These are phyloP conservation scores for Machimus rusticus DNA, from an alignment of 2,888 invertebrate genomes.

Conservation along the genomic window DNA sequence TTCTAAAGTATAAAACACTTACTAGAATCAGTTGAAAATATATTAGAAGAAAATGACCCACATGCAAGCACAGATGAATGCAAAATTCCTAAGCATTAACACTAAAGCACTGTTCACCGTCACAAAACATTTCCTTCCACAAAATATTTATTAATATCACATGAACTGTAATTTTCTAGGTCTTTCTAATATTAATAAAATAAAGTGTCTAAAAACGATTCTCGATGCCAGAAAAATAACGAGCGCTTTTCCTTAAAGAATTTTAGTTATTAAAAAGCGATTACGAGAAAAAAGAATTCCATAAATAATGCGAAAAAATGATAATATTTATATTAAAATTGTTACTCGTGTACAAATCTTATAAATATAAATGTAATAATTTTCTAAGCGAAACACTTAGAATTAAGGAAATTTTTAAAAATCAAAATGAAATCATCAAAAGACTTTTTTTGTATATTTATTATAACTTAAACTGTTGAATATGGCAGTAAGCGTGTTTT, in stretches of 20 bases:
- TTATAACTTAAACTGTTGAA: background rate
- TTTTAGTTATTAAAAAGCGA: background rate
- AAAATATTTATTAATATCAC: slow-evolving; percentile 1
- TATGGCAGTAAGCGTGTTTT: slow-evolving; percentile 15
- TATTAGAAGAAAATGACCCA: background rate
- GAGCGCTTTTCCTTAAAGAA: background rate
- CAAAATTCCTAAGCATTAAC: background rate
- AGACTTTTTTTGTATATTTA: slow-evolving; percentile 28
- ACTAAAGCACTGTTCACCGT: background rate
- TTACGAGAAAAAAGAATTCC: background rate
- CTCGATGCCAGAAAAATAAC: slow-evolving; percentile 5
- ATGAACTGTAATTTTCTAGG: background rate
- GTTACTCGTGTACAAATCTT: slow-evolving; percentile 19
- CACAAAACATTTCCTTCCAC: background rate
- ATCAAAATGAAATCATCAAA: slow-evolving; percentile 26
- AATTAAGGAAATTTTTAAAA: background rate
- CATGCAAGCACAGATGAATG: background rate
- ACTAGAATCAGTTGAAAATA: background rate
- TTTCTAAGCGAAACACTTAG: slow-evolving; percentile 16
- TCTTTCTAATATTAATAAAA: background rate
- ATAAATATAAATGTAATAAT: slow-evolving; percentile 20
- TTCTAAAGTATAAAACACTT: background rate
- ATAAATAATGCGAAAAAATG: background rate
- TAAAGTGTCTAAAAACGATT: background rate
- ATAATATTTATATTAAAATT: background rate